Base-by-base conservation (phyloP, 2,113 vertebrate species). In the Lynx canadensis region DNA sequence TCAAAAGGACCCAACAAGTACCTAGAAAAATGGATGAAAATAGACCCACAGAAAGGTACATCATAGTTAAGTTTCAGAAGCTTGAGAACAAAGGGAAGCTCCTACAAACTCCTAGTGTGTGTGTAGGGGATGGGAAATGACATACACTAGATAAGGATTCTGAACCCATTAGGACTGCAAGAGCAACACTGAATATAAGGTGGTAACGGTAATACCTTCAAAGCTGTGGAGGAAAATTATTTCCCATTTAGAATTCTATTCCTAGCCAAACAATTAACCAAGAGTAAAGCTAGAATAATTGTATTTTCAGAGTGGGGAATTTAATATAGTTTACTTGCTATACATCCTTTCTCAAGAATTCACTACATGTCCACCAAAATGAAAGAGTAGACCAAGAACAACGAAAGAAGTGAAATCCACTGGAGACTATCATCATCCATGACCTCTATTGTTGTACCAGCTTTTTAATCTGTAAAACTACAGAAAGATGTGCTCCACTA, bases 211-310 rank as follows among this genome's bases (percentile, higher is more conserved):
- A 94, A 55, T 29, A 23, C 21, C 83, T 76, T 93, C 71, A 41
- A 86, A 94, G 57, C 25, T 65, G 27, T 80, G 10, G 79, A 89
- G 38, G 33, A 89, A 93, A 65, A 65, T 50, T 80, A 29, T 41
- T 89, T 73, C 33, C 52, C 89, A 82, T 23, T 73, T 65, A 89
- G 66, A 94, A 63, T 89, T 94, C 38, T 74, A 89, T 33, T 94
- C 33, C 68, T 19, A 94, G 78, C 13, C 79, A 85, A 68, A 78
- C 57, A 66, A 68, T 41, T 89, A 91, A 91, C 19, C 25, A 80
- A 80, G 45, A 66, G 52, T 74, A 71, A 87, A 95, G 83, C 55
- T 36, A 45, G 1, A 65, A 88, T 74, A 92, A 81, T 50, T 87
- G 33, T 63, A 92, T 36, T 36, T 92, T 45, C 66, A 89, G 84